A percentile compares a stretch with the other conserved stretches of the same genome.
Conservation (phyloP, 23 tunicate species). For the Styela clava region DNA sequence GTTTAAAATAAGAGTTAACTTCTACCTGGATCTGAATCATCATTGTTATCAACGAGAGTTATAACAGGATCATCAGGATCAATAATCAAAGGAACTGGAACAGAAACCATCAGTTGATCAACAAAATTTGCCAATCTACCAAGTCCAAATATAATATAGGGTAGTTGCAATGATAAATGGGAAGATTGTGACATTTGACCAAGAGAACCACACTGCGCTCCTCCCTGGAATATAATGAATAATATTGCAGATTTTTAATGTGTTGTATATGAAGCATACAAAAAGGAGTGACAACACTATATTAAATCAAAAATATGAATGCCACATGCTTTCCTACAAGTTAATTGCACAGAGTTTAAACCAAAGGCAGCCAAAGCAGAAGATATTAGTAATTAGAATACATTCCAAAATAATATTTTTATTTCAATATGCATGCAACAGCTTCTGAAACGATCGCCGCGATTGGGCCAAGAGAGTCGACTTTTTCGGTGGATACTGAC, state of each 20-base stretch:
- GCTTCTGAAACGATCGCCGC: too few relatives aligned
- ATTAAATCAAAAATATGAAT: not conserved
- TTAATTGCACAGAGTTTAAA: too few relatives aligned
- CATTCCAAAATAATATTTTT: not conserved
- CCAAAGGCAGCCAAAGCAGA: not conserved
- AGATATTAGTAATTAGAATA: not conserved
- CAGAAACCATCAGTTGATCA: constrained; percentile 39
- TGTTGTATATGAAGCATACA: not conserved
- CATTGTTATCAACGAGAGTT: not conserved
- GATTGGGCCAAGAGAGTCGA: too few relatives aligned
- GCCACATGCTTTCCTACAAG: not conserved
- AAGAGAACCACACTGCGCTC: constrained; percentile 28
- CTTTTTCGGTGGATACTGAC: too few relatives aligned
- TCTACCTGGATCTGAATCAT: too few relatives aligned
- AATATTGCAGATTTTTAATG: not conserved
- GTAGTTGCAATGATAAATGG: constrained; percentile 54
- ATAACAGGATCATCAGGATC: constrained; percentile 9
- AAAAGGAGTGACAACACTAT: not conserved
- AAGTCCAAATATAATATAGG: constrained; percentile 66
- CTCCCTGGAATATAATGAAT: constrained; percentile 40
- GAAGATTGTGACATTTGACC: constrained; percentile 66
- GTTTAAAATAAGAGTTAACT: too few relatives aligned
- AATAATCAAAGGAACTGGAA: constrained; percentile 45
- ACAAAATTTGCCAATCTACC: constrained; percentile 79
- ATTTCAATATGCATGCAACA: too few relatives aligned